Evolutionary conservation across 2,797 vertebrate genomes (phyloP).

Genomic region (Synanceia verrucosa): DNA sequence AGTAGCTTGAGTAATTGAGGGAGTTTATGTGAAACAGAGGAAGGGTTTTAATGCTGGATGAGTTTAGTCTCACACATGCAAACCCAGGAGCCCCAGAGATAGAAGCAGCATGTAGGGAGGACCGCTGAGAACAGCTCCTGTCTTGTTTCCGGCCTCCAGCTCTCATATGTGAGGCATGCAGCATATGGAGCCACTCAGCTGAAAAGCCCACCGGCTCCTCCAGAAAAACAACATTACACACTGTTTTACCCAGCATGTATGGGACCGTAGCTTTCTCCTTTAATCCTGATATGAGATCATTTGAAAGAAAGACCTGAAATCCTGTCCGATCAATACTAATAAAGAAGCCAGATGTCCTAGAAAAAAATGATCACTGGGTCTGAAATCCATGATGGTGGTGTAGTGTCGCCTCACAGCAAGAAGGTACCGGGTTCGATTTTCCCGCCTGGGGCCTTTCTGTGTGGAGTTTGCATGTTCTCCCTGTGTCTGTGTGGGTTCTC

Average conservation of each 20-base stretch:
- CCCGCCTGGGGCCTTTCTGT: too few relatives aligned
- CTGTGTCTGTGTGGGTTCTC: too few relatives aligned
- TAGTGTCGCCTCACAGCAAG: too few relatives aligned
- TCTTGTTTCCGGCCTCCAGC: conserved; percentile 63
- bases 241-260: conserved; percentile 27
- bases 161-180: conserved; percentile 74
- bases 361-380: background rate
- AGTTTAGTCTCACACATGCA: conserved; percentile 60
- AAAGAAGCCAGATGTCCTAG: background rate
- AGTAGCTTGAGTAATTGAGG: background rate
- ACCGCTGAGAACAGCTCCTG: conserved; percentile 64
- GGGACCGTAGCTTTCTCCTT: conserved; percentile 23
- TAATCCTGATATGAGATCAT: conserved; percentile 4
- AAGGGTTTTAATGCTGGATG: conserved; percentile 42
- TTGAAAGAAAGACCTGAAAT: background rate
- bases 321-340: too few relatives aligned
- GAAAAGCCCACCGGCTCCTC: conserved; percentile 62
- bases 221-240: conserved; percentile 49
- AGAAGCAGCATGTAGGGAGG: conserved; percentile 48
- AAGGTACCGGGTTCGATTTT: too few relatives aligned
- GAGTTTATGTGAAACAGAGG: conserved; percentile 26
- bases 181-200: conserved; percentile 79
- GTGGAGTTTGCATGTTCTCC: too few relatives aligned
- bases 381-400: background rate
- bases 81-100: conserved; percentile 59